Percentiles rank a stretch among this genome's conserved stretches.
These are phyloP conservation scores for Aporophyla nigra DNA, from an alignment of 2,888 invertebrate genomes.

Conservation along the genomic window DNA sequence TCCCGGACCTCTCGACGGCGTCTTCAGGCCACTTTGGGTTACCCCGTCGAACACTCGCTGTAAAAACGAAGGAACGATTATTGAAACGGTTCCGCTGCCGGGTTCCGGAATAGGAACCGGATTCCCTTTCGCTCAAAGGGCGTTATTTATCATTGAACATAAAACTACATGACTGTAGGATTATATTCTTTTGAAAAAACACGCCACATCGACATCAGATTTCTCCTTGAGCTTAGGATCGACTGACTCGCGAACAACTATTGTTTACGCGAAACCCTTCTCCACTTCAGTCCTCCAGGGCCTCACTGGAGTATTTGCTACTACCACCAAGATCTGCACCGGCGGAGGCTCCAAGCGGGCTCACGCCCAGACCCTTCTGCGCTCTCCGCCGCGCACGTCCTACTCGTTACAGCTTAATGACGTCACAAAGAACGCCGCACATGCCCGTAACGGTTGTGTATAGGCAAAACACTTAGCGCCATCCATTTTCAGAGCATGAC, in stretches of 20 bases:
- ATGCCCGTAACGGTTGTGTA: conserved; percentile 84
- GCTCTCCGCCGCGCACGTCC: conserved; percentile 87
- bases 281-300: conserved; percentile 91
- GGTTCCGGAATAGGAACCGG: conserved; percentile 92
- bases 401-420: conserved; percentile 92
- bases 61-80: conserved; percentile 79
- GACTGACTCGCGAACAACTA: conserved; percentile 91
- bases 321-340: conserved; percentile 93
- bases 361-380: conserved; percentile 91
- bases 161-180: conserved; percentile 75
- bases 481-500: conserved; percentile 43
- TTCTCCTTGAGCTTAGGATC: conserved; percentile 91
- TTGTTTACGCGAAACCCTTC: conserved; percentile 89
- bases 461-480: conserved; percentile 82
- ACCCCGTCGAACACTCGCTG: conserved; percentile 75
- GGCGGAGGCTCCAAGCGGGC: conserved; percentile 89
- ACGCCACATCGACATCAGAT: conserved; percentile 82
- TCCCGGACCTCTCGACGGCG: conserved; percentile 92
- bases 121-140: conserved; percentile 89
- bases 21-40: conserved; percentile 80
- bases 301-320: conserved; percentile 93
- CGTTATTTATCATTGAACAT: conserved; percentile 74
- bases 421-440: conserved; percentile 67
- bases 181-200: conserved; percentile 53
- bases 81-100: conserved; percentile 89